Base-by-base conservation (phyloP, 2,888 invertebrate genomes). In the Acrocera orbiculus region DNA sequence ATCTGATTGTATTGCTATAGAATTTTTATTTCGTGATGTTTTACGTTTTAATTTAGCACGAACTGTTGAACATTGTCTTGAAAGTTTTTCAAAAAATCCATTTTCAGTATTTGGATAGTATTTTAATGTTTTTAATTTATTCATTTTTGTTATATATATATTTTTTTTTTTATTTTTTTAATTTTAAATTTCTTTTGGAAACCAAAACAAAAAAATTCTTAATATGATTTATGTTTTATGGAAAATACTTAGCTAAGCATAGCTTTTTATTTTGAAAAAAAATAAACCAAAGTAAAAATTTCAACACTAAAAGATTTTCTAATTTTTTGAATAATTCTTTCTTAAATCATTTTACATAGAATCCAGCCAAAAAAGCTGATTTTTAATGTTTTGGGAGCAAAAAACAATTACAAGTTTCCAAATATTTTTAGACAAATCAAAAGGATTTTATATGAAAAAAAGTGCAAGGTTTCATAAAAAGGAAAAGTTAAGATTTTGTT, bases 1-100 rank as follows among this genome's bases (percentile, higher is more conserved):
- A 23, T 58, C 60, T 0, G 51, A 50, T 11, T 45, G 46, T 2
- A 56, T 53, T 10, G 56, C 53, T 17, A 35, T 44, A 9, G 46
- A 50, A 28, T 35, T 39, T 28, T 54, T 49, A 4, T 48, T 49
- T 0, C 45, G 41, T 16, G 55, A 46, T 36, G 53, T 49, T 1
- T 55, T 49, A 1, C 56, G 49, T 5, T 53, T 49, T 20, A 53
- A 50, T n/a, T 57, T 50, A 31, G 52, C 53, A 36, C 48, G 53
- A 14, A 58, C 48, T 11, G 52, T 53, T 8, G 58, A 56, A 37
- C 58, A 60, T 5, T 59, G 56, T 44, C 59, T 58, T 27, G 50
- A 48, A 36, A 60, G 48, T 35, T 56, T 55, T 7, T 47, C 53
- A 1, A 60, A 45, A 11, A 60, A 42, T 20, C 57, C 49, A 32